Percentiles rank a stretch among this genome's conserved stretches.
Conservation (phyloP, 2,113 vertebrate genomes). For the Muntiacus muntjak region DNA sequence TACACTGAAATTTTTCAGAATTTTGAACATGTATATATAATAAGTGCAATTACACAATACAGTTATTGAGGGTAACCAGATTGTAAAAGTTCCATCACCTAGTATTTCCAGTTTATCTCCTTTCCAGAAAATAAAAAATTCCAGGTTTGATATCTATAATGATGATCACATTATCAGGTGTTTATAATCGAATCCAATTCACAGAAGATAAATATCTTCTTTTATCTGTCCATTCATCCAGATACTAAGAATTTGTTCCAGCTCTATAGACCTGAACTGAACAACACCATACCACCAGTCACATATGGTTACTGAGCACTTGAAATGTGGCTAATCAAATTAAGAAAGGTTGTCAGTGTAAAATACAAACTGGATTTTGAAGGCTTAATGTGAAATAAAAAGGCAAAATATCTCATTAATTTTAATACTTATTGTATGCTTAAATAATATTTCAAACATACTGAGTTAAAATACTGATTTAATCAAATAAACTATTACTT, state of each 20-base stretch:
- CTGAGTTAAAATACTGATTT: background rate
- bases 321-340: background rate
- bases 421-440: background rate
- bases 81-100: background rate
- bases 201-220: background rate
- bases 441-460: background rate
- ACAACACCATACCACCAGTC: background rate
- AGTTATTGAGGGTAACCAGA: background rate
- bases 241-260: background rate
- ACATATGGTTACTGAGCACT: background rate
- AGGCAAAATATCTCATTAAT: background rate
- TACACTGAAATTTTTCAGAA: constrained; percentile 59
- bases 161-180: background rate
- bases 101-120: background rate
- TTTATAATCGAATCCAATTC: background rate
- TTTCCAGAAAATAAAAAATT: background rate
- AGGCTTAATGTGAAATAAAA: constrained; percentile 18
- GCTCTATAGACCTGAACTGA: background rate
- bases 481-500: background rate
- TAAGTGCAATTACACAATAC: background rate
- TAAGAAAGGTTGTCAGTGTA: background rate
- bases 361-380: constrained; percentile 9
- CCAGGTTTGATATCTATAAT: background rate
- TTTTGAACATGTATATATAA: background rate
- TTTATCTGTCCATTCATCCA: background rate